phyloP scores from a whole-genome alignment of 2,113 vertebrate species.

The Zosterops pallidus region DNA sequence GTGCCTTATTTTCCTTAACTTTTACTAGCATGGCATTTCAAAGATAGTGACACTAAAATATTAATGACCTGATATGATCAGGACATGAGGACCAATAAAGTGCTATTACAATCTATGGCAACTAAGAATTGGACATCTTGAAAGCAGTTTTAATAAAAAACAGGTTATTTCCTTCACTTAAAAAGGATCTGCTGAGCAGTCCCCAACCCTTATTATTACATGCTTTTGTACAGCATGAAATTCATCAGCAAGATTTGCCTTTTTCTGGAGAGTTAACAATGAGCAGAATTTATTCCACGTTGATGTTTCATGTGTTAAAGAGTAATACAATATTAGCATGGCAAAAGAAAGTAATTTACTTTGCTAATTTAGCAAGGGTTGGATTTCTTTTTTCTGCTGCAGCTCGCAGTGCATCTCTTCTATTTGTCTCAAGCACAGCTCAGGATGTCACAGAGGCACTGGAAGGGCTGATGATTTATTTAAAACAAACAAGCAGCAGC shows the following conservation, averaged over 20 bases:
- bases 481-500: neutral
- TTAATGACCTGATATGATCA: neutral
- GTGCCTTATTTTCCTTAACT: neutral
- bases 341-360: neutral
- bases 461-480: constrained; percentile 11
- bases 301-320: neutral
- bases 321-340: neutral
- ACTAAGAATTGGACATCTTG: neutral
- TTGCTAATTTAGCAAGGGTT: neutral
- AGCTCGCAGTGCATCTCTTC: neutral
- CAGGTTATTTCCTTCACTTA: neutral
- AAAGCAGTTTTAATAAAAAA: neutral
- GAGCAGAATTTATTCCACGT: neutral
- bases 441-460: neutral
- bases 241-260: neutral
- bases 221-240: neutral
- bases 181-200: neutral
- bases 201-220: neutral
- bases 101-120: neutral
- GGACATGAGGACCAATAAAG: neutral
- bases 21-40: neutral
- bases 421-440: neutral
- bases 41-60: neutral
- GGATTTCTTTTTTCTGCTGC: neutral
- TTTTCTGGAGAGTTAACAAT: neutral